Evolutionary conservation across 2,113 vertebrate species (phyloP), one percentile per base, ranked within the genome.

Genomic region (Podarcis cretensis): DNA sequence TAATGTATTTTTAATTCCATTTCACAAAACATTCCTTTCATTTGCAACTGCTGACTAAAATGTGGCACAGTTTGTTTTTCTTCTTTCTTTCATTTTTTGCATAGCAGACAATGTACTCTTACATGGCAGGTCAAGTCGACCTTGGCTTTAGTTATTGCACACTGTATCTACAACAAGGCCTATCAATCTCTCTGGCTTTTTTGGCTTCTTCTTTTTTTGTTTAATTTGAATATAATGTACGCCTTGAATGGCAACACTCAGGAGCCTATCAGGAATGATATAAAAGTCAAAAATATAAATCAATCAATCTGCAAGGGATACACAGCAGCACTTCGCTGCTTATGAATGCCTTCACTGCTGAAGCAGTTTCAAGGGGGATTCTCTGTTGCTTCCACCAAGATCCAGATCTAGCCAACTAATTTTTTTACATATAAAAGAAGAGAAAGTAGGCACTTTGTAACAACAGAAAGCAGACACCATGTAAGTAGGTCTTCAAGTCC

Each of bases 51-150:
- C 85, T 88, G 90, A 95, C 96, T 93, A 95, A 97, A 96, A 94
- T 93, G 84, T 94, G 91, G 95, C 89, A 95, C 94, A 93, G 94
- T 95, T 95, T 96, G 93, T 96, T 97, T 97, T 96, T 92, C 95
- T 69, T 54, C 10, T 63, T 83, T 13, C 57, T n/a, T 74, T 88
- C 21, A 23, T 81, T 95, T 95, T 96, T 93, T 93, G 75, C 91
- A 95, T 91, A 93, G 93, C 89, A 96, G 96, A 96, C 94, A 94
- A 94, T 84, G 84, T 96, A 96, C 93, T 95, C 83, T 91, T 94
- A 94, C 89, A 91, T 82, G 90, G 85, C 92, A 95, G 97, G 96
- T 97, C 96, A 91, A 89, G 76, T 87, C 93, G 96, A 97, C 97
- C 96, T 96, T 94, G 96, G 91, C 87, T 96, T 93, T 87, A 92